Base-by-base conservation (phyloP, 1,140 invertebrate genomes). In the Pissodes strobi region DNA sequence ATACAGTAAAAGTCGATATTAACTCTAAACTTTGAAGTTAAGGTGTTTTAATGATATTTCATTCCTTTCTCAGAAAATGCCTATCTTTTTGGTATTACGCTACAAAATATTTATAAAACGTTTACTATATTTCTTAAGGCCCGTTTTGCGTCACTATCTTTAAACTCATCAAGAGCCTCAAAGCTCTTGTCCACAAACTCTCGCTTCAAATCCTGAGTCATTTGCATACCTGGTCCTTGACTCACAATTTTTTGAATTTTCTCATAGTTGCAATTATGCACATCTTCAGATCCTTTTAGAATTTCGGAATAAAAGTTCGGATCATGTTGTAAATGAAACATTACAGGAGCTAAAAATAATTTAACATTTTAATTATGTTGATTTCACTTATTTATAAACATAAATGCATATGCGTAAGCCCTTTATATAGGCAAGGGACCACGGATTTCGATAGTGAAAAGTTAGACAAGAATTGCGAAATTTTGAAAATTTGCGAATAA, bases 311-410 rank as follows among this genome's bases (percentile, higher is more conserved):
- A 87, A 38, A 91, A 81, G 2, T 84, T 82, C 3, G 87, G 87
- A 69, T 91, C 83, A 39, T 88, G 82, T 77, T 92, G 85, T 55
- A 93, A 78, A 58, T 93, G 90, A 72, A 92, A 90, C 71, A 94
- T 85, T 0, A 94, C 85, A 1, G 93, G 93, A 25, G 91, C 90
- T 39, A 49, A 38, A 27, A 27, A 27, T 27, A 27, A 27, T 27
- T 27, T 27, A 27, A 27, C 3, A 27, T 27, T 27, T 27, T n/a
- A n/a, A n/a, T n/a, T n/a, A n/a, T n/a, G n/a, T n/a, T n/a, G n/a
- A n/a, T n/a, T n/a, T n/a, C n/a, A n/a, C n/a, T n/a, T n/a, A n/a
- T n/a, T n/a, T n/a, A n/a, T n/a, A n/a, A n/a, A n/a, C n/a, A n/a
- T n/a, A n/a, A n/a, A n/a, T n/a, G n/a, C n/a, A n/a, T n/a, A n/a